Evolutionary conservation across 2,113 vertebrate species (phyloP).

Genomic region (Dascyllus trimaculatus): DNA sequence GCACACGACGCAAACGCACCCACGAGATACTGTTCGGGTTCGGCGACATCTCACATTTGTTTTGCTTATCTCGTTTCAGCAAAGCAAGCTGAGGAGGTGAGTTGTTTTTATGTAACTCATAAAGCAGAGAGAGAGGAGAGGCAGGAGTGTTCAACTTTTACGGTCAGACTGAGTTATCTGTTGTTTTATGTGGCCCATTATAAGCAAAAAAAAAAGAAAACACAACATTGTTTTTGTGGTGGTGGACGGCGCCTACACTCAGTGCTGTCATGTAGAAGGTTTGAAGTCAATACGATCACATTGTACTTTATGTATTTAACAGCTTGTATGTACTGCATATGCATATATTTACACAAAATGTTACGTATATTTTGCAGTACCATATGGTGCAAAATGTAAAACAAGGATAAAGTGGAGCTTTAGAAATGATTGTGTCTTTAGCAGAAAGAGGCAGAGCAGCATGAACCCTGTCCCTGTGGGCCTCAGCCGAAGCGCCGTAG

Average conservation of each 20-base stretch:
- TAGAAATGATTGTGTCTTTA: constrained; percentile 10
- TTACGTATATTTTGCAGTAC: background rate
- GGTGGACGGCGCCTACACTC: background rate
- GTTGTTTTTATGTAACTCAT: constrained; percentile 22
- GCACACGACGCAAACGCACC: background rate
- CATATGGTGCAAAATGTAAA: background rate
- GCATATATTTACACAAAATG: background rate
- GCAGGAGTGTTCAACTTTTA: background rate
- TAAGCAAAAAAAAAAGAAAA: background rate
- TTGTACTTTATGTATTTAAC: no score
- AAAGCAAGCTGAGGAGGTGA: constrained; percentile 52
- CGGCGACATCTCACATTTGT: background rate
- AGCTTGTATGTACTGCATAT: background rate
- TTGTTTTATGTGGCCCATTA: background rate
- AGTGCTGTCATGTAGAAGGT: background rate
- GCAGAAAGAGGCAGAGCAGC: background rate
- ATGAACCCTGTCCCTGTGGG: background rate
- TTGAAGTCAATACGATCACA: background rate
- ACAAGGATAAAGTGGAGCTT: background rate
- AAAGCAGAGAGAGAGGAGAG: background rate
- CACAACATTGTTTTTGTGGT: background rate
- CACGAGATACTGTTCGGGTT: background rate
- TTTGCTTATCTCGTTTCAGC: constrained; percentile 60
- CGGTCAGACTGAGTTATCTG: background rate
- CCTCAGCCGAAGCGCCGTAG: constrained; percentile 37